Evolutionary conservation across 2,888 invertebrate species (phyloP).

Genomic region (Pandemis heparana): DNA sequence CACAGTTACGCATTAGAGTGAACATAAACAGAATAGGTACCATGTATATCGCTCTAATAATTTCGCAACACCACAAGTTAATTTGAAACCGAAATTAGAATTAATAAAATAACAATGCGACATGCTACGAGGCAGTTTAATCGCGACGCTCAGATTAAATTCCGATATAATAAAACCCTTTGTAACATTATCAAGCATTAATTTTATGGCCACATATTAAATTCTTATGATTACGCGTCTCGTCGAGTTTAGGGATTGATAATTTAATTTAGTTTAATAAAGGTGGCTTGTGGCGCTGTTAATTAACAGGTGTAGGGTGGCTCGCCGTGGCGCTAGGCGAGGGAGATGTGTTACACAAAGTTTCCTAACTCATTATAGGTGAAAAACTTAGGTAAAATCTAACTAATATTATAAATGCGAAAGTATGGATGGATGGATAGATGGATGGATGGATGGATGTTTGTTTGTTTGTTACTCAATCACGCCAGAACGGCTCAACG

Average conservation of each 20-base stretch:
- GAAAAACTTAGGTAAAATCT: too few relatives aligned
- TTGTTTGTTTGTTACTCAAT: too few relatives aligned
- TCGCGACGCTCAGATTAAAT: conserved; percentile 16
- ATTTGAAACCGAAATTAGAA: conserved; percentile 4
- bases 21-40: too few relatives aligned
- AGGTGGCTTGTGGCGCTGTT: neutral
- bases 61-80: neutral
- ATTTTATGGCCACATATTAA: conserved; percentile 36
- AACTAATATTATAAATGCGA: too few relatives aligned
- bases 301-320: neutral
- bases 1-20: too few relatives aligned
- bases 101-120: conserved; percentile 10
- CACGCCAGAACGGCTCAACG: too few relatives aligned
- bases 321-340: neutral
- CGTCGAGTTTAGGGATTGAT: neutral
- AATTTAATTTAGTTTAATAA: conserved; percentile 9
- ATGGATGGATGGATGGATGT: too few relatives aligned
- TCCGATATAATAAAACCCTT: conserved; percentile 25
- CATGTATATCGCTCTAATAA: neutral
- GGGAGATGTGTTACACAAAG: too few relatives aligned
- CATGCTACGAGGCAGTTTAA: conserved; percentile 12
- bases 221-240: conserved; percentile 31
- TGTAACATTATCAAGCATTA: conserved; percentile 27
- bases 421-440: too few relatives aligned
- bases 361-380: too few relatives aligned